Evolutionary conservation across 2,888 invertebrate genomes (phyloP), one percentile per base, ranked within the genome.

Genomic region (Drosophila lutescens): DNA sequence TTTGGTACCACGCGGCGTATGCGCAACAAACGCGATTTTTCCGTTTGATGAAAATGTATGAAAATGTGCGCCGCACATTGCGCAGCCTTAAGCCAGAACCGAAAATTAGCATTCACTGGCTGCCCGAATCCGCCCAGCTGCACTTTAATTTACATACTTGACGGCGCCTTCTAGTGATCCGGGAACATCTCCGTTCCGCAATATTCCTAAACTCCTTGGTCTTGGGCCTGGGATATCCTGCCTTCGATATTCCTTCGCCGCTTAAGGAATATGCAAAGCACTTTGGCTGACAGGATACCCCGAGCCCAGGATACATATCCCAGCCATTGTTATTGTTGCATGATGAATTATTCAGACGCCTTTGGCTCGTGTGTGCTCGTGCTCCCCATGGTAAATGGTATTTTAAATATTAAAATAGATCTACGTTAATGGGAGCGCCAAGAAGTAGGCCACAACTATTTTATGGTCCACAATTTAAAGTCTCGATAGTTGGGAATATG

Each of bases 401-500:
- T 73, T 79, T 80, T 81, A 81, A 80, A 85, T 79, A 79, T 79
- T 76, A 76, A 81, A 80, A 78, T 70, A 65, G 79, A 76, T 74
- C 62, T 54, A 55, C 46, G 34, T 46, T 65, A 74, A 67, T 76
- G 68, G 44, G 46, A 43, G 30, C 43, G 49, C 55, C 59, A 26
- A 46, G 54, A 59, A 43, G 43, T 46, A 60, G 49, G 49, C 49
- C 49, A 49, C 49, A 49, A 49, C 49, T 49, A 49, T 49, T 49
- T 49, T 20, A 49, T 49, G 17, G 49, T 17, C 49, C 49, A 34
- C 12, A 12, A 49, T 13, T 20, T 43, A n/a, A 12, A 49, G 47
- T 17, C 30, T 46, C n/a, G n/a, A 23, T 44, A n/a, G 44, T 44
- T 20, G 5, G 6, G 20, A 9, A 4, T 17, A 10, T 26, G 23